Base-by-base conservation (phyloP, 2,888 invertebrate species). In the Calephelis perditalis region DNA sequence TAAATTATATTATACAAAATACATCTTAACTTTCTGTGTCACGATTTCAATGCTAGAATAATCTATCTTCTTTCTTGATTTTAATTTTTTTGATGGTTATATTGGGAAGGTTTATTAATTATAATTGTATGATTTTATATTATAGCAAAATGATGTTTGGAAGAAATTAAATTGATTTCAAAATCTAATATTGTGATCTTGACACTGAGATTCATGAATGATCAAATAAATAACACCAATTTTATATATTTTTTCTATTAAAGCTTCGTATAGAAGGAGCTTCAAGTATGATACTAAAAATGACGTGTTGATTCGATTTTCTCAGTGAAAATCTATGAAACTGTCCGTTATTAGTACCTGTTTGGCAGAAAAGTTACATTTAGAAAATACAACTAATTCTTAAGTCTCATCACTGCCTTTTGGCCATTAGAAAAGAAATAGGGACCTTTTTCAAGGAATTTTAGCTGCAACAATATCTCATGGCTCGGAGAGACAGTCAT, bases 1-100 rank as follows among this genome's bases (percentile, higher is more conserved):
- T 65, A 61, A 56, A 65, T 59, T 67, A 62, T 62, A 62, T 62
- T 64, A 64, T 45, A 52, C 40, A 52, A 49, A 26, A 49, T 35
- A 35, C 49, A 52, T 52, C 49, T 35, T 35, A 35, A 26, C 49
- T 77, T 77, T 78, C 75, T 77, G 62, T 62, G 44, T 46, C 61
- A 43, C 61, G 58, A 55, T 63, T 67, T 61, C 62, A 61, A 56
- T 59, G 46, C 46, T 58, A 36, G 35, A 44, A 36, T 15, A 11
- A 7, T 6, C 52, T 11, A 26, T 26, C 26, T 26, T 26, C 26
- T 40, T 40, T 40, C 45, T 45, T 45, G n/a, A 12, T 47, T 47
- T 46, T n/a, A n/a, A 5, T 45, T 47, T 47, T 15, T 47, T 15
- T 49, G 7, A 47, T 47, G 40, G 8, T 15, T 47, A 7, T 47